These are phyloP conservation scores for Siniperca obscura DNA, from an alignment of 2,797 vertebrate genomes.

Conservation along the genomic window DNA sequence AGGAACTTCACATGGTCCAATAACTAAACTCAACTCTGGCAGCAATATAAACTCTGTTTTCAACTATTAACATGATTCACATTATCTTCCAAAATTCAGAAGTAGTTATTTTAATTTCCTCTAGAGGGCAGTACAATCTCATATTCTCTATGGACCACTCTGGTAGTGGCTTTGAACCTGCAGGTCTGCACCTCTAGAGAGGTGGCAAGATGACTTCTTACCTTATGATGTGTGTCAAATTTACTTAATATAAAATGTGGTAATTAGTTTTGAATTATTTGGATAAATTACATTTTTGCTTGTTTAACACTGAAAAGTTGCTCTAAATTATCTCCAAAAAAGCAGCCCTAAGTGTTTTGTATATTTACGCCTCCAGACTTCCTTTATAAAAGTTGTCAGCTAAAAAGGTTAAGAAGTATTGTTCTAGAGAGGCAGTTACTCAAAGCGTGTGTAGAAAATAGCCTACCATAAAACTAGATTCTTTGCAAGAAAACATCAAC, in stretches of 20 bases:
- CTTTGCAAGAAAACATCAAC: not conserved
- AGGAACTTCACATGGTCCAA: not conserved
- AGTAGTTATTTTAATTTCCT: not conserved
- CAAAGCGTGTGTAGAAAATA: not conserved
- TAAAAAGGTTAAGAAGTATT: not conserved
- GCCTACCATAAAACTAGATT: not conserved
- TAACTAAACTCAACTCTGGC: not conserved
- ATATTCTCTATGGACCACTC: not conserved
- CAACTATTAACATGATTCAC: not conserved
- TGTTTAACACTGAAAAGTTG: not conserved
- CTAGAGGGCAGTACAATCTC: conserved; percentile 13
- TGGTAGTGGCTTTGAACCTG: not conserved
- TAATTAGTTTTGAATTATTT: not conserved
- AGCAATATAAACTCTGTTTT: not conserved
- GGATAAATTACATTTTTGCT: not conserved
- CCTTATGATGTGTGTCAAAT: not conserved
- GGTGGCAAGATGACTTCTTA: not conserved
- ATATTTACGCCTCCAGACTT: not conserved
- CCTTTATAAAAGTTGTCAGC: not conserved
- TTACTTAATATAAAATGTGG: not conserved
- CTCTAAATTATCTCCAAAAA: not conserved
- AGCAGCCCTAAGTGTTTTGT: not conserved
- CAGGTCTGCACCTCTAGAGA: not conserved
- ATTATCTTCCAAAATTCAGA: not conserved
- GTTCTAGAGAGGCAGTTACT: not conserved